These are phyloP conservation scores for Panthera uncia DNA, from an alignment of 2,113 vertebrate genomes.

Conservation along the genomic window DNA sequence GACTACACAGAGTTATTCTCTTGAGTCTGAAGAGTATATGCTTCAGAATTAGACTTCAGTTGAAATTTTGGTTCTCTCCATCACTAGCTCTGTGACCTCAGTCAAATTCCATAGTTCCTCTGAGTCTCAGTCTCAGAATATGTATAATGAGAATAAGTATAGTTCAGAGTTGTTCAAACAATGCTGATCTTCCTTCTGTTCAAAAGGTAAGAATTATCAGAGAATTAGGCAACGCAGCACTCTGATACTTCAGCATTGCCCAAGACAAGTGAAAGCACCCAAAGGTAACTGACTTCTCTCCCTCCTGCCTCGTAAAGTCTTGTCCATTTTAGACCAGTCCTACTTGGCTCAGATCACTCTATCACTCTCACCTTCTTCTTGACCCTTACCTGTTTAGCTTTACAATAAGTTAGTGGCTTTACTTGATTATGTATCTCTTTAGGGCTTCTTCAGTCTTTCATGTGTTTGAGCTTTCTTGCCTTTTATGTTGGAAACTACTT, in stretches of 20 bases:
- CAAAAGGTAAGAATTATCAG: not conserved
- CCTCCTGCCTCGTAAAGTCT: not conserved
- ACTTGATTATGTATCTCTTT: not conserved
- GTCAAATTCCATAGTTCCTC: not conserved
- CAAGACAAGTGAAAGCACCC: not conserved
- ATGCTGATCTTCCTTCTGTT: not conserved
- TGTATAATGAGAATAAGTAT: not conserved
- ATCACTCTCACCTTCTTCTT: not conserved
- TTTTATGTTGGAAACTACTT: not conserved
- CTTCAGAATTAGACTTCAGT: not conserved
- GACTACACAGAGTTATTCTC: not conserved
- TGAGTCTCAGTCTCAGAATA: not conserved
- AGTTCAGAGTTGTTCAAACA: not conserved
- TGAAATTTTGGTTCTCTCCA: not conserved
- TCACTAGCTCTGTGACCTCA: not conserved
- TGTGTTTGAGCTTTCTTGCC: not conserved
- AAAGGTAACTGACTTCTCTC: not conserved
- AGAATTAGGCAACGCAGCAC: not conserved
- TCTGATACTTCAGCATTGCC: accelerated
- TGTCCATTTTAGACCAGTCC: not conserved
- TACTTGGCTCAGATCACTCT: not conserved
- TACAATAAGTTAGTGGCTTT: not conserved
- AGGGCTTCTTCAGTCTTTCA: not conserved
- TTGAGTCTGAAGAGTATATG: not conserved
- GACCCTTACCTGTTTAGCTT: not conserved